A percentile compares a stretch with the other conserved stretches of the same genome.
Evolutionary conservation across 1,140 invertebrate genomes (phyloP).

Genomic region (Galendromus occidentalis): DNA sequence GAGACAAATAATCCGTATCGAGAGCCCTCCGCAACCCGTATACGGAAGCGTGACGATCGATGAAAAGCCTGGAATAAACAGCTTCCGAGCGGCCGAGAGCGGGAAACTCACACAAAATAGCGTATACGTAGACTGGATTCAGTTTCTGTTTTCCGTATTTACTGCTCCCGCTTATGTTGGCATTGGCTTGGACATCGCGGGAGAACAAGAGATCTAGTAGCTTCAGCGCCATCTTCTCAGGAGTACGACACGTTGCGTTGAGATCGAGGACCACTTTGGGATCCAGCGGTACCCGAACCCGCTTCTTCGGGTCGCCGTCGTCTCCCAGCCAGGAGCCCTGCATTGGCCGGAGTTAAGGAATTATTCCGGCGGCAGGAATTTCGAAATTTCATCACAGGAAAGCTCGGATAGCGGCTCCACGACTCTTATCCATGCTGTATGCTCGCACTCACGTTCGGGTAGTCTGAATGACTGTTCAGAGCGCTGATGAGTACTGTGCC

Average conservation of each 20-base stretch:
- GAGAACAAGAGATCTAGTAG: constrained; percentile 32
- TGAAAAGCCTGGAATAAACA: neutral
- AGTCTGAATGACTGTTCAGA: neutral
- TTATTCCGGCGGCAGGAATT: no score
- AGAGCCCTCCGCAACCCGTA: neutral
- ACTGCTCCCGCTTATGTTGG: constrained; percentile 30
- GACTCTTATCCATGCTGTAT: no score
- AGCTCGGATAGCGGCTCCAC: no score
- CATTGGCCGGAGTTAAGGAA: no score
- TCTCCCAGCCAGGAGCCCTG: neutral
- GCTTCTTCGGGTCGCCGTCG: neutral
- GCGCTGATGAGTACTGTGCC: neutral
- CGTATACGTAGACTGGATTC: constrained; percentile 32
- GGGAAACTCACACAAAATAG: constrained; percentile 28
- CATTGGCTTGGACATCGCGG: constrained; percentile 29
- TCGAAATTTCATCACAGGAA: no score
- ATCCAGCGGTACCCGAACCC: neutral
- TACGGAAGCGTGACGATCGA: neutral
- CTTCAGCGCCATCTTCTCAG: constrained; percentile 32
- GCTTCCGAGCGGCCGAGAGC: neutral
- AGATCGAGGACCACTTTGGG: constrained; percentile 25
- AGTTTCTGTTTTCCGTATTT: constrained; percentile 32
- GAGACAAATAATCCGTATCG: neutral
- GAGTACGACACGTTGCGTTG: constrained; percentile 31
- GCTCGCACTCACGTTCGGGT: neutral